Conservation (phyloP, 1,140 invertebrate genomes). For the Trinorchestia longiramus region DNA sequence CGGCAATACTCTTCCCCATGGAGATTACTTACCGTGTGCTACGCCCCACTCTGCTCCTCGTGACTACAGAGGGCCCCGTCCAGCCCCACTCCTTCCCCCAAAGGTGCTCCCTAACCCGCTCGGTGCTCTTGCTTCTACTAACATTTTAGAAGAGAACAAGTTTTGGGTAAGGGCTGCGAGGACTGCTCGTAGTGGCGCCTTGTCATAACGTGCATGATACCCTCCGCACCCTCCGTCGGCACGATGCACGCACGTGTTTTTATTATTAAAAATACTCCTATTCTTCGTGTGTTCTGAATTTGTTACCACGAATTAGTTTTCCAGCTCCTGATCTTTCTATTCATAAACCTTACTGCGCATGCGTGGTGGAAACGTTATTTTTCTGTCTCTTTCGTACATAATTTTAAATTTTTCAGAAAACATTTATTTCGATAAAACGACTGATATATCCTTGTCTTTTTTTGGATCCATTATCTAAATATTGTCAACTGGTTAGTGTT, state of each 20-base stretch:
- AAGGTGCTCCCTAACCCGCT: conserved; percentile 62
- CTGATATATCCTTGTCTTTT: background rate
- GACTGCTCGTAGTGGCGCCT: background rate
- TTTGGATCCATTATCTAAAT: background rate
- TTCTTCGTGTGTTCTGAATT: background rate
- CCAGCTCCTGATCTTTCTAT: background rate
- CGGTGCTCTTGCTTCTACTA: conserved; percentile 64
- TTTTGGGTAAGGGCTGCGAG: conserved; percentile 65
- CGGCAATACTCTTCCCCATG: background rate
- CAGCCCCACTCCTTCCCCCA: conserved; percentile 64
- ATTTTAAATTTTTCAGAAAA: background rate
- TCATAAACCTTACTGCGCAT: background rate
- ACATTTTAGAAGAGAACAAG: conserved; percentile 65
- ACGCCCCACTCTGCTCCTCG: background rate
- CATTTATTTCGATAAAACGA: background rate
- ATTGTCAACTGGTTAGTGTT: background rate
- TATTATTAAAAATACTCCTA: background rate
- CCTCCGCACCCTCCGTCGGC: conserved; percentile 67
- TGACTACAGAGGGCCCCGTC: conserved; percentile 60
- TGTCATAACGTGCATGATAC: conserved; percentile 59
- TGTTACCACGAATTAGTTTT: background rate
- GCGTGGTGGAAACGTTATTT: background rate
- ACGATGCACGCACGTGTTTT: background rate
- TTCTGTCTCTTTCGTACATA: background rate
- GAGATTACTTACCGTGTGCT: conserved; percentile 2